Base-by-base conservation (phyloP, 1,140 invertebrate species). In the Batillaria attramentaria region DNA sequence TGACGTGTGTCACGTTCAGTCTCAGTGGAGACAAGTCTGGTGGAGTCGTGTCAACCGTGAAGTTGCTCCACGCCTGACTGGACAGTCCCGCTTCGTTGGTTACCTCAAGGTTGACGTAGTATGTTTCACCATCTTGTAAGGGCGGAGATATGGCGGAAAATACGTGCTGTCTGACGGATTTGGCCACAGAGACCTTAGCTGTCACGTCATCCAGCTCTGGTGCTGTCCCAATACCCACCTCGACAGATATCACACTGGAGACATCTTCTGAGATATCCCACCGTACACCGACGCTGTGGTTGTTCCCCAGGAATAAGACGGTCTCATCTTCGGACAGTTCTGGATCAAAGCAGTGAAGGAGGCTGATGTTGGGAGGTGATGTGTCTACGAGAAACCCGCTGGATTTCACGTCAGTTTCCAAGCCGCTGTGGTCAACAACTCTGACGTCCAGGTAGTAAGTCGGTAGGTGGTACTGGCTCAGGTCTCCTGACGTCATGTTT, bases 361-460 rank as follows among this genome's bases (percentile, higher is more conserved):
- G 81, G 8, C 76, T 76, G 33, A 74, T 60, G 20, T 46, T 50
- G 31, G 83, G 81, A 2, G 81, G 83, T 1, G 81, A 79, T 10
- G 73, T 80, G 60, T 84, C 83, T 2, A 84, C 62, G 74, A 82
- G 79, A 2, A 84, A 70, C 3, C 78, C 81, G n/a, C 78, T 78
- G 1, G 83, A 83, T 33, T 35, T 78, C 43, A 68, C 76, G 3
- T 68, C 24, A 3, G 79, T 80, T 46, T 77, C 69, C 39, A 77
- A 46, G 28, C 83, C 83, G 33, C 79, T 80, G 69, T 80, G 78
- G 66, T 84, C 83, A 0, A 83, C 69, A 1, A 72, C 46, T 75
- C 81, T 79, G 4, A 83, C 69, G 33, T 79, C 78, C 18, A 81
- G 39, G 50, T 75, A 84, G 72, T 83, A 84, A 33, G 80, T 80